Conservation (phyloP, 1,140 invertebrate species). For the Drosophila nannoptera region DNA sequence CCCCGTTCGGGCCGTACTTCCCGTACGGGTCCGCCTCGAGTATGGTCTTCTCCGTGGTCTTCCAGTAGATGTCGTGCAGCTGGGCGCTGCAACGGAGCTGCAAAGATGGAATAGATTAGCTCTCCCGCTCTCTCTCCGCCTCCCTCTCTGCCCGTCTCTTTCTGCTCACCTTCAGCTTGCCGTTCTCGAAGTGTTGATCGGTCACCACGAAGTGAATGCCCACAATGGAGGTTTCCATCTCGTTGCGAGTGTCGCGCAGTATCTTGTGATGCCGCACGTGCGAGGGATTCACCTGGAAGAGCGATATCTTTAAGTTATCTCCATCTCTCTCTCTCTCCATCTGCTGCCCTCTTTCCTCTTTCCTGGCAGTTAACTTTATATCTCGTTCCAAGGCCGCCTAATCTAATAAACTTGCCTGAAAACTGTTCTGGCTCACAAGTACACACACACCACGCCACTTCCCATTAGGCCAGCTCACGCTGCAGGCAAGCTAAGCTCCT, state of each 20-base stretch:
- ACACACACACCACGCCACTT: background rate
- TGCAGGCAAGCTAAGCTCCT: background rate
- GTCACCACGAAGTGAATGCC: constrained; percentile 81
- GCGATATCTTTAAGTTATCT: background rate
- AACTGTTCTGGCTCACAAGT: no score
- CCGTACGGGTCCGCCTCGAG: constrained; percentile 79
- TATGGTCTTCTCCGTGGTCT: constrained; percentile 82
- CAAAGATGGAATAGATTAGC: background rate
- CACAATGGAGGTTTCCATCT: constrained; percentile 76
- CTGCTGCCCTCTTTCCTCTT: no score
- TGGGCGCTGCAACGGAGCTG: constrained; percentile 82
- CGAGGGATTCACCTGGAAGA: constrained; percentile 66
- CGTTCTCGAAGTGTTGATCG: constrained; percentile 80
- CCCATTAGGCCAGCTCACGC: background rate
- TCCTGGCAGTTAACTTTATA: no score
- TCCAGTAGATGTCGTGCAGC: constrained; percentile 82
- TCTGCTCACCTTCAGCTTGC: constrained; percentile 80
- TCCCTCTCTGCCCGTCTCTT: background rate
- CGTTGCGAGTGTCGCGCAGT: constrained; percentile 63
- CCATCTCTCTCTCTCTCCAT: no score
- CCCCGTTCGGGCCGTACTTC: constrained; percentile 41
- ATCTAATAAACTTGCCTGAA: no score
- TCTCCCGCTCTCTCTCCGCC: background rate
- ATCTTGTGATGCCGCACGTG: constrained; percentile 75
- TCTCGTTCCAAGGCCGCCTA: no score